Conservation (phyloP, 2,113 vertebrate genomes). For the Bos javanicus region DNA sequence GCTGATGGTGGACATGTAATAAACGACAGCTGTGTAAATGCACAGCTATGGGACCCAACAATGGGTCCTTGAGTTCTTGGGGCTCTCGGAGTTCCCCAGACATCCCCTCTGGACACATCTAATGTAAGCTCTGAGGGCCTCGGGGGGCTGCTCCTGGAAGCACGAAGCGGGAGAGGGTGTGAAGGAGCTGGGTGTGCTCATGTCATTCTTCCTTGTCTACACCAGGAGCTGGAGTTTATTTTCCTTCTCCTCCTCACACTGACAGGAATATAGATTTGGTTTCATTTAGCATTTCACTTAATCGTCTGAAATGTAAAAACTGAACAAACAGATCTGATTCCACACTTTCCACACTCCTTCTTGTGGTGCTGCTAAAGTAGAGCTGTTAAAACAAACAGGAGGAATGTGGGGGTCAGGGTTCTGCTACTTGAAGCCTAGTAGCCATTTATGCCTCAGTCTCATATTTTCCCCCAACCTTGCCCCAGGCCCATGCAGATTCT, state of each 20-base stretch:
- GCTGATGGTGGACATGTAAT: background rate
- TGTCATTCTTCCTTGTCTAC: background rate
- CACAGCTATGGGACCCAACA: background rate
- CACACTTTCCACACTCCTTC: slow-evolving; percentile 38
- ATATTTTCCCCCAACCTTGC: background rate
- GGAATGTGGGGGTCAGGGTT: background rate
- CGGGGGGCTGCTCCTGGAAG: background rate
- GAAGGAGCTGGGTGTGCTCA: background rate
- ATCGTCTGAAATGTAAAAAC: slow-evolving; percentile 53
- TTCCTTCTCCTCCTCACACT: slow-evolving; percentile 42
- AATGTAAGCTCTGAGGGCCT: background rate
- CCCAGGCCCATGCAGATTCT: background rate
- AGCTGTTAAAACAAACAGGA: slow-evolving; percentile 59
- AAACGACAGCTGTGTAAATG: background rate
- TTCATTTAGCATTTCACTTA: slow-evolving; percentile 49
- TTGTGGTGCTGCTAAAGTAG: background rate
- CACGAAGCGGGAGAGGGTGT: background rate
- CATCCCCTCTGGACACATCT: background rate
- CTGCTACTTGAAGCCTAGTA: background rate
- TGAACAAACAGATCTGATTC: slow-evolving; percentile 45
- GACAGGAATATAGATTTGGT: slow-evolving; percentile 59
- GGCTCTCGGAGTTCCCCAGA: background rate
- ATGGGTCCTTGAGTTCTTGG: background rate
- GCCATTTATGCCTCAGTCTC: background rate
- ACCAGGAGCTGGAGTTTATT: slow-evolving; percentile 50